Evolutionary conservation across 2,113 vertebrate species (phyloP).

Genomic region (Thalassarche chlororhynchos): DNA sequence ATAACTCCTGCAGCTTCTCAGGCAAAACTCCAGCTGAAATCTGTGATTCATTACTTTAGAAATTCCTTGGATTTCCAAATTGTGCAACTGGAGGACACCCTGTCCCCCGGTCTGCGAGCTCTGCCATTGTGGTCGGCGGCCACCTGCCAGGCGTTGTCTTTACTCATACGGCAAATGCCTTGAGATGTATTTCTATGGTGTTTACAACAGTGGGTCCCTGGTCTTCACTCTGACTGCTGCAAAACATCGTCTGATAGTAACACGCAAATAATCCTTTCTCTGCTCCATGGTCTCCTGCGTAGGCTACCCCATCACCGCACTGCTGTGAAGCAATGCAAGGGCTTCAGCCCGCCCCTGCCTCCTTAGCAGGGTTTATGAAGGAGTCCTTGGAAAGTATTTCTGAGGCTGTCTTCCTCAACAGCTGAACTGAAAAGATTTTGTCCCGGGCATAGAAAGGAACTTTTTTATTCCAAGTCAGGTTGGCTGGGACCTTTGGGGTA

Average conservation of each 20-base stretch:
- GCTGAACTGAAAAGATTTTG: neutral
- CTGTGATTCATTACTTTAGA: conserved; percentile 24
- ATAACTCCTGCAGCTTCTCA: conserved; percentile 25
- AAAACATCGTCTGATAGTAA: neutral
- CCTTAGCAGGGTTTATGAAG: neutral
- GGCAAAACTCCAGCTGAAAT: conserved; percentile 22
- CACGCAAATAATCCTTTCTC: neutral
- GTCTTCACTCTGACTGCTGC: neutral
- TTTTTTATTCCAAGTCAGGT: neutral
- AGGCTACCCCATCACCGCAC: neutral
- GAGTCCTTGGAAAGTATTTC: neutral
- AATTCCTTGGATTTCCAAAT: conserved; percentile 28
- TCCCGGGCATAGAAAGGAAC: neutral
- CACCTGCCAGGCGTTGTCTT: conserved; percentile 10
- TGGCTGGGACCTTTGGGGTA: neutral
- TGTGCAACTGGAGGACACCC: conserved; percentile 13
- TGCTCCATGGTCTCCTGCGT: neutral
- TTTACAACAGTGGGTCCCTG: neutral
- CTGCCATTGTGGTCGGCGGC: neutral
- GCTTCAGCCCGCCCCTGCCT: neutral
- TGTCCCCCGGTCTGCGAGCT: neutral
- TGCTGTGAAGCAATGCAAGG: neutral
- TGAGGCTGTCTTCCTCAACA: neutral
- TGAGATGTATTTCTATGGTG: neutral
- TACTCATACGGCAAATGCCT: neutral